Percentiles rank a stretch among this genome's conserved stretches.
Conservation (phyloP, 2,888 invertebrate genomes). For the Lasius platythorax region DNA sequence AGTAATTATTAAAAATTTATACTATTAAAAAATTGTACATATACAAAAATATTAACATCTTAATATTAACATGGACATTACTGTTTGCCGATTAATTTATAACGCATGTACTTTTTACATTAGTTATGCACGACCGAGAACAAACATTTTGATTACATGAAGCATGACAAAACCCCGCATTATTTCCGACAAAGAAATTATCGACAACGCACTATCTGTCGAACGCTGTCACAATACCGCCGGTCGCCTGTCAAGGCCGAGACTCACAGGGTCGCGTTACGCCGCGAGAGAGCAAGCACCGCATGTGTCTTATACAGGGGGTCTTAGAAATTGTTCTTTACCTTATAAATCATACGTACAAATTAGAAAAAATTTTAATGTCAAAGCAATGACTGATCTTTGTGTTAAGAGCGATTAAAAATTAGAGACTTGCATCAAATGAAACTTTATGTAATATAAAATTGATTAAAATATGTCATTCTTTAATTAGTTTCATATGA, state of each 20-base stretch:
- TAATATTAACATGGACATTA: background rate
- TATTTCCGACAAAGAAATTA: slow-evolving; percentile 48
- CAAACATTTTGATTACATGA: slow-evolving; percentile 9
- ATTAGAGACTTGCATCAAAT: background rate
- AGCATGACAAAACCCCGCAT: slow-evolving; percentile 39
- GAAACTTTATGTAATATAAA: background rate
- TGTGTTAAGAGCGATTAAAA: background rate
- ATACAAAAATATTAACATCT: background rate
- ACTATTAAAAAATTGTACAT: background rate
- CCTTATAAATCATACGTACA: background rate
- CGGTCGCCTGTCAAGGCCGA: slow-evolving; percentile 47
- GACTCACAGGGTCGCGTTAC: slow-evolving; percentile 18
- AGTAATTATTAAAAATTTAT: background rate
- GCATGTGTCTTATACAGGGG: background rate
- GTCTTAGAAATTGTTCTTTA: background rate
- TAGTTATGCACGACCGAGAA: slow-evolving; percentile 21
- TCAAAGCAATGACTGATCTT: background rate
- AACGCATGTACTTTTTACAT: background rate
- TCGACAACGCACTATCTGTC: slow-evolving; percentile 28
- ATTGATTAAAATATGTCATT: background rate
- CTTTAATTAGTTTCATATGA: background rate
- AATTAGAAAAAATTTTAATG: background rate
- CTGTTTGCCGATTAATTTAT: background rate
- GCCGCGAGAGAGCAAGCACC: slow-evolving; percentile 6
- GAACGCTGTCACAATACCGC: slow-evolving; percentile 31